Conservation (phyloP, 1,140 invertebrate genomes). For the Danaus plexippus region DNA sequence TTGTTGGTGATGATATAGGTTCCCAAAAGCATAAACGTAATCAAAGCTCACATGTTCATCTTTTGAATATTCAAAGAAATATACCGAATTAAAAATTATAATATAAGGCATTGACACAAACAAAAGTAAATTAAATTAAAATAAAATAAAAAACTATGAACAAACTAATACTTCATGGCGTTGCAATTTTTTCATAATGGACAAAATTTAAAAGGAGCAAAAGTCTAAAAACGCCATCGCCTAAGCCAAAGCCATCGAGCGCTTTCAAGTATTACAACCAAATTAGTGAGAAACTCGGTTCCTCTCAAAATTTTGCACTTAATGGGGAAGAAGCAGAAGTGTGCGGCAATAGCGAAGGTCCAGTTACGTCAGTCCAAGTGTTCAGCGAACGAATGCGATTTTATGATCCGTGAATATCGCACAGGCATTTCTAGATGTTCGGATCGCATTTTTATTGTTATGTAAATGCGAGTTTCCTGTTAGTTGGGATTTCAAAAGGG, state of each 20-base stretch:
- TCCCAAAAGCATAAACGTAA: too few relatives aligned
- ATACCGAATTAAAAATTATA: too few relatives aligned
- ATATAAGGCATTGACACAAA: too few relatives aligned
- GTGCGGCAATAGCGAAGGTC: slow-evolving; percentile 29
- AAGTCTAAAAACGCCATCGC: slow-evolving; percentile 45
- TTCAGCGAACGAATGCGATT: slow-evolving; percentile 54
- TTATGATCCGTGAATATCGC: slow-evolving; percentile 72
- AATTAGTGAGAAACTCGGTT: slow-evolving; percentile 43
- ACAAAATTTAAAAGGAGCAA: slow-evolving; percentile 24
- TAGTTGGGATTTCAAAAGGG: slow-evolving; percentile 70
- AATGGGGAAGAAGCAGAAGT: slow-evolving; percentile 13
- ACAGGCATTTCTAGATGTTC: slow-evolving; percentile 69
- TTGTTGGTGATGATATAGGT: slow-evolving; percentile 7
- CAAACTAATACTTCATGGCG: too few relatives aligned
- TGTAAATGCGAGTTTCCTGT: slow-evolving; percentile 69
- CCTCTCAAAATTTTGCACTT: slow-evolving; percentile 21
- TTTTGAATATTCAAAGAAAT: too few relatives aligned
- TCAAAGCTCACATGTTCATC: too few relatives aligned
- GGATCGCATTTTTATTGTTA: slow-evolving; percentile 71
- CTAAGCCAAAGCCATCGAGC: slow-evolving; percentile 33
- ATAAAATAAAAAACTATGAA: too few relatives aligned
- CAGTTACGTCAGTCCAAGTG: slow-evolving; percentile 48
- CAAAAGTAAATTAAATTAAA: too few relatives aligned
- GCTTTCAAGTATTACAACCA: slow-evolving; percentile 45
- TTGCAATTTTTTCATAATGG: slow-evolving; percentile 12